These are phyloP conservation scores for Odontomyia ornata DNA, from an alignment of 2,888 invertebrate species.

Conservation along the genomic window DNA sequence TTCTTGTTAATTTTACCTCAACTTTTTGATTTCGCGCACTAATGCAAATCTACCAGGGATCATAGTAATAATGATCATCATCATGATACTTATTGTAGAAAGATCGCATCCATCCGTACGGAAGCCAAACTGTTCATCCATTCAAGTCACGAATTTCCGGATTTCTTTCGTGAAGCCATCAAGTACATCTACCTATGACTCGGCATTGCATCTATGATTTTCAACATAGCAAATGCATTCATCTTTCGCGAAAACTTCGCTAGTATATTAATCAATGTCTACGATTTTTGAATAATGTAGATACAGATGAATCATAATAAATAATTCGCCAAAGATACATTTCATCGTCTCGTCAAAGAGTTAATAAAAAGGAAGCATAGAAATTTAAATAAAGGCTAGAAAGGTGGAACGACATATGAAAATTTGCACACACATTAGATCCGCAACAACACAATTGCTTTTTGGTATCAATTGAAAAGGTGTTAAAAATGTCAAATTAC, in stretches of 20 bases:
- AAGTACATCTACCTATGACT: background rate
- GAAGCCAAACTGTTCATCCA: conserved; percentile 1
- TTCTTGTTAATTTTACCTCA: background rate
- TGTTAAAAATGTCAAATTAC: conserved; percentile 32
- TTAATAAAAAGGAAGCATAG: no score
- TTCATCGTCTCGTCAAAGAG: background rate
- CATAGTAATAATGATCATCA: background rate
- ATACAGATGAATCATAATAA: background rate
- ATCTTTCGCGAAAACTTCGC: conserved; percentile 6
- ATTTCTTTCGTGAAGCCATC: conserved; percentile 1
- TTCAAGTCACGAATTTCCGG: conserved; percentile 37
- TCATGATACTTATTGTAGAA: no score
- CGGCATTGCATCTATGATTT: background rate
- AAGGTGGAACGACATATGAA: background rate
- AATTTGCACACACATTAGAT: background rate
- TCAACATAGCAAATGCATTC: background rate
- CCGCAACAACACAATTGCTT: background rate
- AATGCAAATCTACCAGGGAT: background rate
- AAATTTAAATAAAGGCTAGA: no score
- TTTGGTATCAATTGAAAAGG: conserved; percentile 9
- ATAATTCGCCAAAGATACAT: background rate
- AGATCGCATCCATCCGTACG: background rate
- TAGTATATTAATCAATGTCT: conserved; percentile 14
- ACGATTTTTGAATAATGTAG: background rate
- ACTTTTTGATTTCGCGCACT: background rate